Evolutionary conservation across 2,888 invertebrate genomes (phyloP).

Genomic region (Thecocarcelia acutangulata): DNA sequence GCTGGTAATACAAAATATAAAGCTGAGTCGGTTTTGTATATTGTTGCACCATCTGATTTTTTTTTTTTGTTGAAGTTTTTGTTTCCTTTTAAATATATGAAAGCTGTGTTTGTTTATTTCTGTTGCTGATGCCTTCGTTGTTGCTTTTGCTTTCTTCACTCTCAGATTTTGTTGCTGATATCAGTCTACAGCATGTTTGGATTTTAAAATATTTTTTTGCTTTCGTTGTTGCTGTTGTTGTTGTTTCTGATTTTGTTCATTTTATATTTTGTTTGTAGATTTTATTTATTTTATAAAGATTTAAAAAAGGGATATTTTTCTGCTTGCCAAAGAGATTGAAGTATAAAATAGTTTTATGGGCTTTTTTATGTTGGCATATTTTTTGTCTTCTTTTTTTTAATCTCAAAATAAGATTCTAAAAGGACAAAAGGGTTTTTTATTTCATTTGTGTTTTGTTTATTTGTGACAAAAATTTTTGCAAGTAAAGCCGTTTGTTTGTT

Average conservation of each 20-base stretch:
- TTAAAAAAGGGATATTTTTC: constrained; percentile 29
- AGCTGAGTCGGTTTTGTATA: constrained; percentile 48
- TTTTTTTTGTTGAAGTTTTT: constrained; percentile 12
- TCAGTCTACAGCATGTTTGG: constrained; percentile 42
- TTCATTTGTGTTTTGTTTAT: neutral
- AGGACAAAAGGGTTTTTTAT: constrained; percentile 2
- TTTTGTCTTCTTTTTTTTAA: constrained; percentile 12
- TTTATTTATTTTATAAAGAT: constrained; percentile 31
- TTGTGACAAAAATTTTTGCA: constrained; percentile 37
- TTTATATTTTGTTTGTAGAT: constrained; percentile 19
- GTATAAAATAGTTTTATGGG: constrained; percentile 50
- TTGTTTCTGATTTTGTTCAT: constrained; percentile 8
- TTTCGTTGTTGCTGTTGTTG: constrained; percentile 22
- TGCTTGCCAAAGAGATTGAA: constrained; percentile 46
- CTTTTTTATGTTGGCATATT: constrained; percentile 44
- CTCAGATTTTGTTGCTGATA: constrained; percentile 61
- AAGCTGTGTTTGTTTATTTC: constrained; percentile 9
- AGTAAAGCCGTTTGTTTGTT: constrained; percentile 50
- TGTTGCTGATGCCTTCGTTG: constrained; percentile 33
- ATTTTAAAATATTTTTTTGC: constrained; percentile 27
- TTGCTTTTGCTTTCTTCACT: constrained; percentile 52
- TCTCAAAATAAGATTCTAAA: constrained; percentile 33
- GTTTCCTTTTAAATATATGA: neutral
- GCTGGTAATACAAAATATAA: constrained; percentile 21
- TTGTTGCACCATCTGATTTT: constrained; percentile 49